phyloP scores from a whole-genome alignment of 2,113 vertebrate species.

The Perca flavescens region DNA sequence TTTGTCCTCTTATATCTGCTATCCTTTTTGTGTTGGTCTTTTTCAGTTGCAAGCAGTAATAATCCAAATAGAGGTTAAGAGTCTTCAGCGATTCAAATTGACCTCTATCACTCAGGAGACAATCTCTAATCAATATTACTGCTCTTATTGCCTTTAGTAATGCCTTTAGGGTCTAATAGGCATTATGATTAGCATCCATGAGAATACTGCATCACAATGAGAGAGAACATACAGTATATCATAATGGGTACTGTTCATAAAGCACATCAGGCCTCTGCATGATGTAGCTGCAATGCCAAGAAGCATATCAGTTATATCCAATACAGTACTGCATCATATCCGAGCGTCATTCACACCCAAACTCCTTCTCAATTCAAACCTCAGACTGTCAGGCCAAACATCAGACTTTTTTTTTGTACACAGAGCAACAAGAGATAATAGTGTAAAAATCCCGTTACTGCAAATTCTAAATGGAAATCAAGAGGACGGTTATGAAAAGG shows the following conservation, averaged over 20 bases:
- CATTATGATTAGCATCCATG: slow-evolving; percentile 65
- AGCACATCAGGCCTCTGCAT: slow-evolving; percentile 5
- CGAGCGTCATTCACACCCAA: neutral
- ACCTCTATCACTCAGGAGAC: slow-evolving; percentile 61
- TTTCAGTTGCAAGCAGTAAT: slow-evolving; percentile 17
- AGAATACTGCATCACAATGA: slow-evolving; percentile 37
- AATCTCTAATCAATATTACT: slow-evolving; percentile 68
- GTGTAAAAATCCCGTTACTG: neutral
- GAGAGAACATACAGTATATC: slow-evolving; percentile 15
- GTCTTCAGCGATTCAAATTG: slow-evolving; percentile 54
- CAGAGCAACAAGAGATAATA: neutral
- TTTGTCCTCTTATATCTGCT: slow-evolving; percentile 22
- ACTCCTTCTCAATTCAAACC: neutral
- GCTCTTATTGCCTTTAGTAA: slow-evolving; percentile 48
- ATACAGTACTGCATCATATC: neutral
- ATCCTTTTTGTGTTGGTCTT: slow-evolving; percentile 4
- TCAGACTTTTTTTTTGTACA: neutral
- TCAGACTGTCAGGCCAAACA: neutral
- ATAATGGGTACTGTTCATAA: neutral
- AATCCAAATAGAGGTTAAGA: slow-evolving; percentile 45
- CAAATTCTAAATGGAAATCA: neutral
- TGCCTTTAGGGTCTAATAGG: slow-evolving; percentile 50
- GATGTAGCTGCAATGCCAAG: neutral
- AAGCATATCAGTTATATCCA: slow-evolving; percentile 2
- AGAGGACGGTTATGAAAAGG: neutral